Percentiles rank a stretch among this genome's conserved stretches.
phyloP scores from a whole-genome alignment of 2,888 invertebrate genomes.

The Melieria omissa region DNA sequence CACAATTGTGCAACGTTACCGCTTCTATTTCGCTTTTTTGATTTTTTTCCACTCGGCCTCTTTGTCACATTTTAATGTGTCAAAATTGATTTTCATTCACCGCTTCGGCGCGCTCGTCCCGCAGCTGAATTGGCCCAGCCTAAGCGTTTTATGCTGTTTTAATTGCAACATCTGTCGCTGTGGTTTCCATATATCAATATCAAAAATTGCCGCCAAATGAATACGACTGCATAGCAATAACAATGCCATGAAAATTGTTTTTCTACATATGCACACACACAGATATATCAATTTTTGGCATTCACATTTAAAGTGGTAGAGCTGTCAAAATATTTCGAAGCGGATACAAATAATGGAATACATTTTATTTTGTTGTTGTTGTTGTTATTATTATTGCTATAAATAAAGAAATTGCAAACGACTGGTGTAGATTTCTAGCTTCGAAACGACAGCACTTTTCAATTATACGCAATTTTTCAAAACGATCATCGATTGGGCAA shows the following conservation, averaged over 20 bases:
- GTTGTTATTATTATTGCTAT: no score
- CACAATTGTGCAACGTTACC: slow-evolving; percentile 19
- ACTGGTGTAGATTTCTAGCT: no score
- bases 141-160: slow-evolving; percentile 57
- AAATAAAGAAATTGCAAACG: no score
- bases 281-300: no score
- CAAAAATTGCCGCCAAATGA: not conserved
- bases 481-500: no score
- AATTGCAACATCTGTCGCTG: slow-evolving; percentile 66
- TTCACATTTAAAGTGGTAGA: not conserved
- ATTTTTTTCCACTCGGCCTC: slow-evolving; percentile 14
- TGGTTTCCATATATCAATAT: slow-evolving; percentile 44
- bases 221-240: not conserved
- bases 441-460: no score
- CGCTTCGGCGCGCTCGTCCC: slow-evolving; percentile 3
- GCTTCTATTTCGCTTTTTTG: not conserved
- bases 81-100: slow-evolving; percentile 24
- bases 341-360: not conserved
- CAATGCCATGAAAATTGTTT: not conserved
- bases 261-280: not conserved
- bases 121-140: slow-evolving; percentile 17
- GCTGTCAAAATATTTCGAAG: slow-evolving; percentile 25
- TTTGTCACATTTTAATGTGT: slow-evolving; percentile 31
- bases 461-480: no score
- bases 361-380: no score